Evolutionary conservation across 2,888 invertebrate species (phyloP), one percentile per base, ranked within the genome.

Genomic region (Pantelozetes paolii): DNA sequence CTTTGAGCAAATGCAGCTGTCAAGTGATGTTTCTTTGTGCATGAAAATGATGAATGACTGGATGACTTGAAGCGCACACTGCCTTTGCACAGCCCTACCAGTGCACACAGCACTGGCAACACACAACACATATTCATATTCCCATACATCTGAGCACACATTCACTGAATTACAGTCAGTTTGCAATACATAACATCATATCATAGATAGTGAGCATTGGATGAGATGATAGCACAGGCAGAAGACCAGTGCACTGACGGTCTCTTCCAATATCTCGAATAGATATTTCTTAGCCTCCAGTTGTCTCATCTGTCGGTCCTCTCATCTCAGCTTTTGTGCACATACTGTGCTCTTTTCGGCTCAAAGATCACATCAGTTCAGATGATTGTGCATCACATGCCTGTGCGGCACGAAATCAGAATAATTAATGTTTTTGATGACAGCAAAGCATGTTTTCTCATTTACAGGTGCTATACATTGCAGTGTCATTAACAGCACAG

Each of bases 1-100:
- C 69, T 42, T 70, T 59, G 36, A 45, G 69, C 42, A 67, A 73
- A 73, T 73, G 73, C 73, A 73, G 73, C 73, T 73, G 73, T 73
- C 73, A 73, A 67, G 73, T 48, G 50, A 54, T 73, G 73, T 45
- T 73, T 73, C 72, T 59, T 72, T 72, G 72, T 72, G 50, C 73
- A 59, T 73, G 45, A 67, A 67, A 64, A 73, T 73, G 73, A 73
- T 73, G 69, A 69, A 73, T 73, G 69, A 54, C 69, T 69, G 13
- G 9, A 15, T 69, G 45, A 69, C 69, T 69, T 40, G 64, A 64
- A 64, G 64, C 64, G 69, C 42, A 69, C 69, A 69, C 59, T 30
- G 40, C 20, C 69, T 36, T 45, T 11, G 15, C 18, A 32, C 23
- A 36, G 32, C 67, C 18, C 30, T 62, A 62, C 30, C 13, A 28